Evolutionary conservation across 2,888 invertebrate genomes (phyloP), one percentile per base, ranked within the genome.

Genomic region (Ichneumoninae sp.): DNA sequence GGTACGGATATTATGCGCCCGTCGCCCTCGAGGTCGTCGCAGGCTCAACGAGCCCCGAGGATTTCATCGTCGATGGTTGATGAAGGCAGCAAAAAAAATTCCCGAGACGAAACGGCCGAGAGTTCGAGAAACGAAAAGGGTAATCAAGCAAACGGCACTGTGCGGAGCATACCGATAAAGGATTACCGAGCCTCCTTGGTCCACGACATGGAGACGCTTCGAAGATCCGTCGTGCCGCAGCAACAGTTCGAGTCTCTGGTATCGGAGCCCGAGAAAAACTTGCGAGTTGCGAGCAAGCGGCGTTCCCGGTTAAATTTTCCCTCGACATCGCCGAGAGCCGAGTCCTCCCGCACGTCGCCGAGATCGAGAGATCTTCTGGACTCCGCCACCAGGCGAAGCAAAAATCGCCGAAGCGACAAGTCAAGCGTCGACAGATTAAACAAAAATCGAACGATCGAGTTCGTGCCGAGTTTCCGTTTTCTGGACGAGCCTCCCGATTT

Each of bases 161-260:
- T 89, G 16, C 87, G 89, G 78, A 92, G 89, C 52, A 92, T 92
- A 62, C 91, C 92, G 3, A 90, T 92, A 8, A 92, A 90, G 76
- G 88, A 93, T 80, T 91, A 91, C 66, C 87, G 88, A 30, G 88
- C 91, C 0, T 92, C 92, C 0, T 85, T 92, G 62, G 90, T 86
- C 0, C 88, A 91, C 50, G 90, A 91, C 40, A 82, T 92, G 22
- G 91, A 89, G 3, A 92, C 90, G 0, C 81, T 93, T 1, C 85
- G 87, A 40, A 89, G 87, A 76, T 83, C 86, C 26, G 52, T 80
- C 5, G 7, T 80, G 13, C 87, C 85, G 22, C 89, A 90, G 13
- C 72, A 81, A 5, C 91, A 90, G 77, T 90, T 90, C 44, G 89
- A 90, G 47, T 88, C 90, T 0, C 81, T 89, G 7, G 85, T 88